phyloP scores from a whole-genome alignment of 2,113 vertebrate genomes.

The Odontesthes bonariensis region DNA sequence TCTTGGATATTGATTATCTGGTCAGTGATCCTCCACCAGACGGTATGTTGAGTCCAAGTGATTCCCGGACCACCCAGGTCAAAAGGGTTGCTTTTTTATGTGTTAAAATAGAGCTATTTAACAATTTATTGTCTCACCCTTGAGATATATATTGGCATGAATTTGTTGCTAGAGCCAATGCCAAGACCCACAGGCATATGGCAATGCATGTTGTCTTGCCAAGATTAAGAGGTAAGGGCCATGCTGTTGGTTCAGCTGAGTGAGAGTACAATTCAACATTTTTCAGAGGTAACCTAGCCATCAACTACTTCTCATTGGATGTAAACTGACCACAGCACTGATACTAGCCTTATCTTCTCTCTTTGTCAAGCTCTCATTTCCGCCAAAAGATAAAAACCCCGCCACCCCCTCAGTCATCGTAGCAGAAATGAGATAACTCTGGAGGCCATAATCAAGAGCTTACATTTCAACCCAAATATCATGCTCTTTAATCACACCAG shows the following conservation, averaged over 20 bases:
- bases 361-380: conserved; percentile 17
- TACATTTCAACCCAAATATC: conserved; percentile 35
- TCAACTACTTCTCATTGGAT: conserved; percentile 26
- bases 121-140: conserved; percentile 30
- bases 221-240: conserved; percentile 29
- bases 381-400: conserved; percentile 8
- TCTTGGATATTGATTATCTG: background rate
- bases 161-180: conserved; percentile 24
- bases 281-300: conserved; percentile 17
- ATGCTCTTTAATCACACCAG: conserved; percentile 37
- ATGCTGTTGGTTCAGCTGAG: conserved; percentile 46
- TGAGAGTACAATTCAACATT: conserved; percentile 8
- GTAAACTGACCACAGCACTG: background rate
- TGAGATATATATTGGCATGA: conserved; percentile 39
- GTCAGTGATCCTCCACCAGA: conserved; percentile 16
- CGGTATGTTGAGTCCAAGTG: background rate
- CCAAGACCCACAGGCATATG: conserved; percentile 43
- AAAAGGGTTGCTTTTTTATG: conserved; percentile 11
- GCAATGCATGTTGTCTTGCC: conserved; percentile 28
- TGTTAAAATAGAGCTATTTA: conserved; percentile 28
- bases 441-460: conserved; percentile 46
- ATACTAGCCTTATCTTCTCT: background rate
- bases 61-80: conserved; percentile 37
- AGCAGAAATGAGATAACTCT: conserved; percentile 20
- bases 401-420: conserved; percentile 6